phyloP scores from a whole-genome alignment of 2,888 invertebrate species.

The Hypsopygia costalis region DNA sequence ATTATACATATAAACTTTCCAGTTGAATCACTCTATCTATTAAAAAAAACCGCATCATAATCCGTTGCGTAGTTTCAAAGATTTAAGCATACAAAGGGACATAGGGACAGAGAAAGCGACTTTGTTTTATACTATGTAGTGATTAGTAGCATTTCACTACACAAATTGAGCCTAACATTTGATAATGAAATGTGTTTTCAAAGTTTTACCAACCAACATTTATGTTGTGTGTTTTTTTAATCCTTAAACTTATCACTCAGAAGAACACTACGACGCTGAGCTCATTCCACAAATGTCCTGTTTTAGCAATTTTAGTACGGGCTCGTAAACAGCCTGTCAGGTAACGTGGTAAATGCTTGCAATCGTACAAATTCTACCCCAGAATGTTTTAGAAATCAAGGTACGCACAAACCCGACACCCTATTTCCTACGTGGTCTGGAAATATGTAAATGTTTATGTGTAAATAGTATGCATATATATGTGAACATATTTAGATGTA shows the following conservation, averaged over 20 bases:
- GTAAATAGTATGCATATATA: not conserved
- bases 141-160: too few relatives aligned
- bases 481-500: not conserved
- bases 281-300: not conserved
- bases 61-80: too few relatives aligned
- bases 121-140: too few relatives aligned
- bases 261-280: not conserved
- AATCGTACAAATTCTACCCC: not conserved
- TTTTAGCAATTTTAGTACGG: not conserved
- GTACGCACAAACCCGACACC: not conserved
- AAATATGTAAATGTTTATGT: not conserved
- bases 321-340: not conserved
- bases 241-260: not conserved
- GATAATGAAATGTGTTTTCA: too few relatives aligned
- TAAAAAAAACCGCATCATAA: too few relatives aligned
- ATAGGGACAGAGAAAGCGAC: too few relatives aligned
- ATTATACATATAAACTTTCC: too few relatives aligned
- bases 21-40: too few relatives aligned
- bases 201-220: too few relatives aligned
- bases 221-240: not conserved
- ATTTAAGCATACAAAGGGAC: too few relatives aligned
- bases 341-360: not conserved
- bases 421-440: not conserved
- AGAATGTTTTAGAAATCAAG: not conserved
- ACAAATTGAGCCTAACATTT: too few relatives aligned